Base-by-base conservation (phyloP, 2,113 vertebrate genomes). In the Pseudopodoces humilis region DNA sequence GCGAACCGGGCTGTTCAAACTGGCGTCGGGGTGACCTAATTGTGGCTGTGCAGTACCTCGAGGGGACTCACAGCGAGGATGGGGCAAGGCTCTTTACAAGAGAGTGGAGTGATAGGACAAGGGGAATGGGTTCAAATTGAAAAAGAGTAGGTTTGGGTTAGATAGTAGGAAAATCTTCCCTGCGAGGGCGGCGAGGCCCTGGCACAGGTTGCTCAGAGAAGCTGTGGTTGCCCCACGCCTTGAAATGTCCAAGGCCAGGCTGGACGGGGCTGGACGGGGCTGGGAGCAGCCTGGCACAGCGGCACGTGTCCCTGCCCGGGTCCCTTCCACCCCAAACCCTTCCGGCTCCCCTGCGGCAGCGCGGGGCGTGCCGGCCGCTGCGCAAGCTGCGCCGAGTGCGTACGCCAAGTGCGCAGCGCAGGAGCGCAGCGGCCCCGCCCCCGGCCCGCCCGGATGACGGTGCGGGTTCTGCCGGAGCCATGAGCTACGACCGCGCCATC, bases 401-500 rank as follows among this genome's bases (percentile, higher is more conserved):
- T 44, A 62, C 95, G 95, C 65, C 86, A 82, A 86, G 86, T 59
- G 95, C 68, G 81, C 47, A 62, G 68, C 20, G 58, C 49, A 6
- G 41, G 19, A 37, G 92, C 86, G 96, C 65, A 56, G 65, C 6
- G 4, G 64, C 59, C 65, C 62, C 88, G 70, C 84, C 44, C n/a
- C 43, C 53, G 25, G 82, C 69, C 82, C 47, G 41, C 59, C 50
- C 74, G 78, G 16, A 83, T 84, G 82, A 84, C 82, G 82, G 82
- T 84, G 82, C 82, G 82, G 70, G 82, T 85, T 85, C 70, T 75
- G 70, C 82, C 82, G 82, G 70, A 50, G 96, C 77, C 94, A 98
- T 98, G 98, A 99, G 98, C 90, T 98, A 99, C 97, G 98, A 99
- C 92, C 97, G 98, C 21, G 98, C 98, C 47, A 99, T 99, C 94